A percentile compares a stretch with the other conserved stretches of the same genome.
Conservation (phyloP, 2,113 vertebrate species). For the Ciconia maguari region DNA sequence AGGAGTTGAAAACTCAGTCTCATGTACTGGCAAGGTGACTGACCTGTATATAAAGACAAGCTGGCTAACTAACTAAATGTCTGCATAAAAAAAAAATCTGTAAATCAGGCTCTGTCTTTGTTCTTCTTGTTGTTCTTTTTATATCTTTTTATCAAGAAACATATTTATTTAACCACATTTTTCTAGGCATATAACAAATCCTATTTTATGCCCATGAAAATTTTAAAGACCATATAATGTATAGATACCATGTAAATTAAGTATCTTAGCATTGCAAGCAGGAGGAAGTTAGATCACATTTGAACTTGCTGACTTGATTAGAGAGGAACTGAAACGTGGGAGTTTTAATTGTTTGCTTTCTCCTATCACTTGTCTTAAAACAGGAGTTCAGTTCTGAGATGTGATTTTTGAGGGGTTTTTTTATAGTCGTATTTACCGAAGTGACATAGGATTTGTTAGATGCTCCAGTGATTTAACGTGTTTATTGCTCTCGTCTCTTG, state of each 20-base stretch:
- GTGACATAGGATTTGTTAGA: background rate
- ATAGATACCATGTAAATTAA: background rate
- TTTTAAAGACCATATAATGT: background rate
- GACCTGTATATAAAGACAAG: background rate
- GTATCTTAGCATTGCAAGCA: background rate
- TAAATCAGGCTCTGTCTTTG: background rate
- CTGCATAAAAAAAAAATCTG: background rate
- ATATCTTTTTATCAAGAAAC: background rate
- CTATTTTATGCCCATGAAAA: background rate
- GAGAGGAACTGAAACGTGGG: background rate
- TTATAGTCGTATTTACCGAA: background rate
- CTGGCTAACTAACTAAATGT: background rate
- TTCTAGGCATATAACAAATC: background rate
- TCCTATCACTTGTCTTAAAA: background rate
- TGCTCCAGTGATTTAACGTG: background rate
- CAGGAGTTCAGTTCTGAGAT: background rate
- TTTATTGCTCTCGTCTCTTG: background rate
- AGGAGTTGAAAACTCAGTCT: background rate
- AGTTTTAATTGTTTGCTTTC: background rate
- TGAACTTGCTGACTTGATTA: background rate
- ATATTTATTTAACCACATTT: background rate
- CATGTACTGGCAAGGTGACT: background rate
- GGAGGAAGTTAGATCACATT: background rate
- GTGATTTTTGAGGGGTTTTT: background rate
- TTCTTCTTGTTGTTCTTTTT: background rate